Conservation (phyloP, 1,140 invertebrate species). For the Proctacanthus coquilletti region DNA sequence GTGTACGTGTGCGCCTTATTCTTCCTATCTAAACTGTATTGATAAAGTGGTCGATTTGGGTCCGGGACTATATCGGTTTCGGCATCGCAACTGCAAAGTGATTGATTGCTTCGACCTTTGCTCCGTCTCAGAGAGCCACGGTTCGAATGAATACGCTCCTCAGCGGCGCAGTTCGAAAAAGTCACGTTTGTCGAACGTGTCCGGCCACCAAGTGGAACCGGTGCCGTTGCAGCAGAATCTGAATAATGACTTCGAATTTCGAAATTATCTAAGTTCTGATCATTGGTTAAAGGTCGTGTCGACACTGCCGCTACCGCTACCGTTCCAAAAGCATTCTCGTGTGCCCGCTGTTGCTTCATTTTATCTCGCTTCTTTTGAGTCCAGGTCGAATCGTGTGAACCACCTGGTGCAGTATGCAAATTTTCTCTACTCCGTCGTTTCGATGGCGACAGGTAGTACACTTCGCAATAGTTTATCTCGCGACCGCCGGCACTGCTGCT, state of each 20-base stretch:
- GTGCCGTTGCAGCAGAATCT: constrained; percentile 7
- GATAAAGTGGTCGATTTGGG: constrained; percentile 21
- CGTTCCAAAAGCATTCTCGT: neutral
- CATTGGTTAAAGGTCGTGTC: neutral
- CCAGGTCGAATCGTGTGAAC: neutral
- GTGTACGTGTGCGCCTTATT: constrained; percentile 26
- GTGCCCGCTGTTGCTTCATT: neutral
- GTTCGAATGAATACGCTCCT: constrained; percentile 4
- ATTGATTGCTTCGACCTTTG: constrained; percentile 28
- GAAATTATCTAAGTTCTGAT: constrained; percentile 5
- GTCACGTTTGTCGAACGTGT: neutral
- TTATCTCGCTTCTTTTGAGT: constrained; percentile 11
- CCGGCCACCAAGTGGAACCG: constrained; percentile 1
- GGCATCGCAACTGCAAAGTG: constrained; percentile 25
- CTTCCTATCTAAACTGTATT: constrained; percentile 25
- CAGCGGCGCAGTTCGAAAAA: constrained; percentile 1
- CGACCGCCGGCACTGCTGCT: constrained; percentile 22
- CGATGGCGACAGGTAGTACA: constrained; percentile 24
- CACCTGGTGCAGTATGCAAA: neutral
- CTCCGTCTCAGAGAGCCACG: constrained; percentile 24
- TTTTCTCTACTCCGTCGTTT: constrained; percentile 12
- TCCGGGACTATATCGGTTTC: constrained; percentile 24
- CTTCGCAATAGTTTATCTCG: constrained; percentile 24
- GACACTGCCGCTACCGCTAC: neutral
- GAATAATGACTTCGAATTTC: constrained; percentile 9